These are phyloP conservation scores for Corydoras sp. DNA, from an alignment of 2,113 vertebrate species.

Conservation along the genomic window DNA sequence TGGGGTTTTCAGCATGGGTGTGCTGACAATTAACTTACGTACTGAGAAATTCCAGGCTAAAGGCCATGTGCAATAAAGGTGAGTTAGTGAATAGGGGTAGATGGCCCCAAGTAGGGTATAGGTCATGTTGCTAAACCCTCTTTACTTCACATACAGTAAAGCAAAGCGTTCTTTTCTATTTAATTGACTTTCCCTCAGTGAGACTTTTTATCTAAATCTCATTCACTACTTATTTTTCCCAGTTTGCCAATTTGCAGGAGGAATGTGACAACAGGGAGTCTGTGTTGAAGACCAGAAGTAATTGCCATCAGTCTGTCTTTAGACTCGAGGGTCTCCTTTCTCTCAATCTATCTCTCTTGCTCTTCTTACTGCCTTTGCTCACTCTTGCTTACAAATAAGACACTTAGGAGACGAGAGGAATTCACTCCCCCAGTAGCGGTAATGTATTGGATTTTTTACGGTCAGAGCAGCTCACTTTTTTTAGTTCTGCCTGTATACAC, in stretches of 20 bases:
- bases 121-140: no score
- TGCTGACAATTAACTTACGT: no score
- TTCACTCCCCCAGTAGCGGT: conserved; percentile 75
- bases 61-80: no score
- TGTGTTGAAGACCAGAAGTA: conserved; percentile 63
- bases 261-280: conserved; percentile 59
- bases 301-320: conserved; percentile 74
- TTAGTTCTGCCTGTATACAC: no score
- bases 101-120: no score
- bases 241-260: conserved; percentile 64
- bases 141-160: conserved; percentile 37
- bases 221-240: conserved; percentile 53
- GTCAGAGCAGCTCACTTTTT: conserved; percentile 69
- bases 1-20: no score
- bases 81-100: no score
- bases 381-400: conserved; percentile 75
- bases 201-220: conserved; percentile 25
- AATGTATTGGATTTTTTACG: conserved; percentile 91
- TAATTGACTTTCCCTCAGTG: neutral
- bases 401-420: conserved; percentile 75
- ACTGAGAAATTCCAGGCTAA: no score
- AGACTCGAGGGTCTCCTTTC: conserved; percentile 48
- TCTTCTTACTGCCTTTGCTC: conserved; percentile 55
- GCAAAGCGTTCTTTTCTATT: conserved; percentile 53
- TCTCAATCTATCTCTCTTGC: conserved; percentile 48